A percentile compares a stretch with the other conserved stretches of the same genome.
Conservation (phyloP, 1,140 invertebrate species). For the Cherax quadricarinatus region DNA sequence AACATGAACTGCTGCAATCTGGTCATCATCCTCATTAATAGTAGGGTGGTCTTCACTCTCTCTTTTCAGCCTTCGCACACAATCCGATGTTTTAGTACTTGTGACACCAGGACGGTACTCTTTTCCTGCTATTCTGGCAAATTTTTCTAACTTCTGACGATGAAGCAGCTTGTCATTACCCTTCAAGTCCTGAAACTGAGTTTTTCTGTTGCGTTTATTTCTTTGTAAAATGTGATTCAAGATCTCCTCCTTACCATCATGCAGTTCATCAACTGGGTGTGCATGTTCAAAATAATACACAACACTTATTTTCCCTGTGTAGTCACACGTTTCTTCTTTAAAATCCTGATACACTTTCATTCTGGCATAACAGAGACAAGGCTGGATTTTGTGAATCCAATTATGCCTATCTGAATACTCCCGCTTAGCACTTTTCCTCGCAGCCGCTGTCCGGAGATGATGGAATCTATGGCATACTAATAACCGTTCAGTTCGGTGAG, state of each 20-base stretch:
- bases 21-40: constrained; percentile 24
- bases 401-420: constrained; percentile 64
- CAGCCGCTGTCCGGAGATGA: constrained; percentile 51
- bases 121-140: constrained; percentile 51
- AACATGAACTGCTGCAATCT: constrained; percentile 31
- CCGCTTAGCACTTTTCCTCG: constrained; percentile 44
- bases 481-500: constrained; percentile 51
- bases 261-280: background rate
- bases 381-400: constrained; percentile 61
- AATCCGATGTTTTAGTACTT: constrained; percentile 17
- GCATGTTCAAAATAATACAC: constrained; percentile 57
- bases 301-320: constrained; percentile 52
- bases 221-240: constrained; percentile 55
- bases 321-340: constrained; percentile 53
- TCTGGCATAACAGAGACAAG: constrained; percentile 59
- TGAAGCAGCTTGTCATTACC: constrained; percentile 57
- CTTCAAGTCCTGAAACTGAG: constrained; percentile 52
- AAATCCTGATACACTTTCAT: constrained; percentile 61
- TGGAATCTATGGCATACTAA: constrained; percentile 62
- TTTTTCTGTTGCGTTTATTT: constrained; percentile 55
- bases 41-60: background rate
- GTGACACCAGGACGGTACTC: constrained; percentile 29
- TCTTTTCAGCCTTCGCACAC: background rate
- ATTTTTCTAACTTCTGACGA: constrained; percentile 57
- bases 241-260: constrained; percentile 22